Evolutionary conservation across 2,113 vertebrate species (phyloP), one percentile per base, ranked within the genome.

Genomic region (Mormyrus lacerda): DNA sequence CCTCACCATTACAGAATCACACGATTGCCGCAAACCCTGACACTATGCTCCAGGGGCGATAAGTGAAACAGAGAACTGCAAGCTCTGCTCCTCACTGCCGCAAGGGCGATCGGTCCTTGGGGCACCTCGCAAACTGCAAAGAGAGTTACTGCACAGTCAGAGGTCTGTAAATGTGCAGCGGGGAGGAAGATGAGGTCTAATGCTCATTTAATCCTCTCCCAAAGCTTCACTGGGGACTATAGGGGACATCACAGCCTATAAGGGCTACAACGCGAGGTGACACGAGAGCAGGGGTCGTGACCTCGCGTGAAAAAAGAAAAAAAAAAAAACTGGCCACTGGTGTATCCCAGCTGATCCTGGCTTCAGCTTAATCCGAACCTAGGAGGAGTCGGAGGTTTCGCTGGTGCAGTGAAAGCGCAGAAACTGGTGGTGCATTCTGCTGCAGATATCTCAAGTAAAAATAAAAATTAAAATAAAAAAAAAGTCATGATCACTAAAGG

Each of bases 401-500:
- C 90, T 89, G 91, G 91, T 90, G 92, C 92, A 88, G 91, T 89
- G 69, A 90, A 90, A 88, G 87, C 88, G 90, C 89, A 91, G 88
- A 90, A 92, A 90, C 92, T 92, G 91, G 91, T 92, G 93, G 87
- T 90, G 92, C 88, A 48, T 90, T 93, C 92, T 92, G 93, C 91
- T 90, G 90, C 92, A 89, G 84, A 87, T 91, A 88, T 92, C 79
- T 88, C n/a, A 87, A 90, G 73, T 83, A 58, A 92, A 93, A 88
- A 90, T n/a, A 83, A 87, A 93, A 90, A 90, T 90, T 88, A 90
- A 79, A 55, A 79, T 93, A 91, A 53, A 79, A 93, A 91, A 53
- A 58, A 87, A 86, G 85, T 89, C 91, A 94, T 9, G 93, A 93
- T 90, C 93, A 93, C 93, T 91, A 93, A 92, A 93, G 95, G 94